Conservation (phyloP, 2,113 vertebrate genomes). For the Lamprologus sp. region DNA sequence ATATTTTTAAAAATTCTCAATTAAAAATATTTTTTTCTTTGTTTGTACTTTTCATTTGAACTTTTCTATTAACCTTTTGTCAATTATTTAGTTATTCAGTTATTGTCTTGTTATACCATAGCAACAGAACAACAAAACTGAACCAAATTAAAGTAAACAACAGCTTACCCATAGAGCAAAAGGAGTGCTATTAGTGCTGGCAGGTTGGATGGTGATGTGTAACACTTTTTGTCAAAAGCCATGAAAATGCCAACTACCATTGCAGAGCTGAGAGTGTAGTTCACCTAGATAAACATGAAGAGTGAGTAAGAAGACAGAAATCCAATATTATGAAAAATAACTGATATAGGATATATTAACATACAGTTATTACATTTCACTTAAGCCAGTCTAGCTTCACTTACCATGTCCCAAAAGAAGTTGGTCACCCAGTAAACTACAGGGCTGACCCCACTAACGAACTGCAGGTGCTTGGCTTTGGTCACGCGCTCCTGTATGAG, state of each 20-base stretch:
- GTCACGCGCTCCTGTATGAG: conserved; percentile 92
- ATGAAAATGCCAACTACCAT: conserved; percentile 87
- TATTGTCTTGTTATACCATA: not conserved
- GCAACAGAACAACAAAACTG: not conserved
- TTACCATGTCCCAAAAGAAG: conserved; percentile 93
- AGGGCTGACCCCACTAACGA: conserved; percentile 91
- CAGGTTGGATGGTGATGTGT: conserved; percentile 80
- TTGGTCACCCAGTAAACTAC: conserved; percentile 87
- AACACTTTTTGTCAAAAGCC: conserved; percentile 90
- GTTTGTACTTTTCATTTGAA: not conserved
- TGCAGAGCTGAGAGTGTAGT: conserved; percentile 82
- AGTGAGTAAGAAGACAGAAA: not conserved
- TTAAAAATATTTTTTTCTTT: not conserved
- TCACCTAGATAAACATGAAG: conserved; percentile 66
- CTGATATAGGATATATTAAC: not conserved
- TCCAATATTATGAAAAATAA: not conserved
- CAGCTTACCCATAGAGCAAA: conserved; percentile 86
- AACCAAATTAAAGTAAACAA: not conserved
- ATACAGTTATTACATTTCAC: not conserved
- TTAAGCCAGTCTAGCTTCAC: not conserved
- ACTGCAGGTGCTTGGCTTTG: conserved; percentile 93
- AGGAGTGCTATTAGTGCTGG: conserved; percentile 84
- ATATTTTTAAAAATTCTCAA: not conserved
- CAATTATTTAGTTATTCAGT: not conserved
- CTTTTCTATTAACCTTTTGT: not conserved